phyloP scores from a whole-genome alignment of 1,140 invertebrate species.

The Cecropterus lyciades region DNA sequence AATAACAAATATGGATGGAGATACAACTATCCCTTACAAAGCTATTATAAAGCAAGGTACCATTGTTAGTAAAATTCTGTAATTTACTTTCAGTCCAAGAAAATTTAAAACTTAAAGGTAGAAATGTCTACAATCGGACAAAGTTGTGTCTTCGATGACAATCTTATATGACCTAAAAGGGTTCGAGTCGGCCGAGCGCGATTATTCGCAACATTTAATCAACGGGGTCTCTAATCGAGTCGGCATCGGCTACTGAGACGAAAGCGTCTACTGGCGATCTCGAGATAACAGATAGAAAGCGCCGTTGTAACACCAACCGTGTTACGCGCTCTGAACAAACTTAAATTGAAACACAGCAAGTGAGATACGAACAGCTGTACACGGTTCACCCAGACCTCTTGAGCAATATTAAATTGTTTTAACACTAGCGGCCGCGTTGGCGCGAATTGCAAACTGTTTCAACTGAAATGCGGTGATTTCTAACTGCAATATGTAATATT shows the following conservation, averaged over 20 bases:
- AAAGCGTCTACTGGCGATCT: slow-evolving; percentile 58
- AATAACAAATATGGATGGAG: too few relatives aligned
- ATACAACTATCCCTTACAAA: too few relatives aligned
- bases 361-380: slow-evolving; percentile 40
- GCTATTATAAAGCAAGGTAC: too few relatives aligned
- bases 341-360: slow-evolving; percentile 55
- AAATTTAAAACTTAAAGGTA: too few relatives aligned
- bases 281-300: slow-evolving; percentile 78
- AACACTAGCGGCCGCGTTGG: not conserved
- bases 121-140: too few relatives aligned
- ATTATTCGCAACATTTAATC: slow-evolving; percentile 63
- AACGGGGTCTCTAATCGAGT: slow-evolving; percentile 55
- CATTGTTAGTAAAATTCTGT: too few relatives aligned
- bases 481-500: not conserved
- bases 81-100: too few relatives aligned
- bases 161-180: slow-evolving; percentile 42
- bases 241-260: slow-evolving; percentile 58
- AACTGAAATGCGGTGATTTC: not conserved
- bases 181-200: slow-evolving; percentile 35
- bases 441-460: not conserved
- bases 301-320: slow-evolving; percentile 68
- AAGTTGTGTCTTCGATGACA: too few relatives aligned
- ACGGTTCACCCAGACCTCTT: slow-evolving; percentile 9
- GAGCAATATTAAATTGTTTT: slow-evolving; percentile 4
- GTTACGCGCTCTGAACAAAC: slow-evolving; percentile 72